These are phyloP conservation scores for Diarsia rubi DNA, from an alignment of 2,888 invertebrate species.

Conservation along the genomic window DNA sequence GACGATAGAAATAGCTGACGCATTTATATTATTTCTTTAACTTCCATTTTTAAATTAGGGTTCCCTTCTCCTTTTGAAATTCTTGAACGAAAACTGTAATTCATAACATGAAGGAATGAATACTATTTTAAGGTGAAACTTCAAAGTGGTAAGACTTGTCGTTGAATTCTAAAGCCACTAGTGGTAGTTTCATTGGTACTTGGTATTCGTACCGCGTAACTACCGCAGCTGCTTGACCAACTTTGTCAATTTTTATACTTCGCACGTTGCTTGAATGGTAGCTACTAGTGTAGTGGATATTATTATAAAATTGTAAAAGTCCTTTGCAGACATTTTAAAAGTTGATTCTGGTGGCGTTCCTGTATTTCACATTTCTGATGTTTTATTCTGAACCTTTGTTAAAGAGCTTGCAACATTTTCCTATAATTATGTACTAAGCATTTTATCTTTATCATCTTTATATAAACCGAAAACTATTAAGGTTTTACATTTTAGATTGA, in stretches of 20 bases:
- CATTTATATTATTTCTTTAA: conserved; percentile 21
- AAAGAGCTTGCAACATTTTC: background rate
- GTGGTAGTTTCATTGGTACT: conserved; percentile 47
- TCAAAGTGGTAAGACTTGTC: conserved; percentile 33
- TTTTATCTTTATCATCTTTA: background rate
- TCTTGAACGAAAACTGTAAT: conserved; percentile 22
- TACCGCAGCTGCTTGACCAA: conserved; percentile 65
- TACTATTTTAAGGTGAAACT: conserved; percentile 42
- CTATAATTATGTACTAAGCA: background rate
- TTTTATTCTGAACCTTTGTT: background rate
- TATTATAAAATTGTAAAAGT: conserved; percentile 59
- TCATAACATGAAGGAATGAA: conserved; percentile 30
- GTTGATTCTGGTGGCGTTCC: conserved; percentile 11
- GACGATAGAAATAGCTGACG: conserved; percentile 7
- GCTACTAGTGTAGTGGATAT: conserved; percentile 40
- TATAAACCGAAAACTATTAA: background rate
- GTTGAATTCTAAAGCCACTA: conserved; percentile 55
- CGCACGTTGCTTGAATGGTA: conserved; percentile 56
- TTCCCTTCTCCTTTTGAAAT: conserved; percentile 1
- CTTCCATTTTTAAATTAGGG: conserved; percentile 42
- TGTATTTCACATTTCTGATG: background rate
- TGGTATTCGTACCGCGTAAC: conserved; percentile 59
- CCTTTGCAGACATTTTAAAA: conserved; percentile 51
- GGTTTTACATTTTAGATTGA: too few relatives aligned
- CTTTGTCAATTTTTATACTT: conserved; percentile 70